Conservation (phyloP, 2,888 invertebrate species). For the Sialis fuliginosa region DNA sequence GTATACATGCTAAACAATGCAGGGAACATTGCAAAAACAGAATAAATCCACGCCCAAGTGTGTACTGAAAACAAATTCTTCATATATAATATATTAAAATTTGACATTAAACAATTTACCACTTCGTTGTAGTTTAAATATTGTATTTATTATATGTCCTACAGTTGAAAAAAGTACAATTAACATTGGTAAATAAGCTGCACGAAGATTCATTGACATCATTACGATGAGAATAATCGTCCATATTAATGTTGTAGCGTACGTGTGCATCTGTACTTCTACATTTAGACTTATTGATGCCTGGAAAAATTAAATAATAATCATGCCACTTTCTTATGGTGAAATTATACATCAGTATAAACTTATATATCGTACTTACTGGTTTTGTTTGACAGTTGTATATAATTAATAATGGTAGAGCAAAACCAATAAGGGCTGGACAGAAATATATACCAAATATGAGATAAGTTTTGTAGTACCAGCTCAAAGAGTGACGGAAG, state of each 20-base stretch:
- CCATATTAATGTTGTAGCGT: background rate
- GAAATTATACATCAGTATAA: background rate
- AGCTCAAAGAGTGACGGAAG: slow-evolving; percentile 31
- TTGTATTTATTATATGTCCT: background rate
- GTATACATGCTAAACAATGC: slow-evolving; percentile 17
- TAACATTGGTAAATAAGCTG: background rate
- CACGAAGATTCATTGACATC: background rate
- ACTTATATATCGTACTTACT: slow-evolving; percentile 8
- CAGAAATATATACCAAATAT: slow-evolving; percentile 28
- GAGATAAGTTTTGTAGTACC: slow-evolving; percentile 37
- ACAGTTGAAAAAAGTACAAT: background rate
- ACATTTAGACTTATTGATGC: background rate
- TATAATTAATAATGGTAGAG: slow-evolving; percentile 17
- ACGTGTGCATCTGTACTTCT: background rate
- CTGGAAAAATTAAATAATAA: too few relatives aligned
- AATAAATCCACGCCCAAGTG: slow-evolving; percentile 18
- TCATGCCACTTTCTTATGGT: background rate
- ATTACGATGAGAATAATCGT: background rate
- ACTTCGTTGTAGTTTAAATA: background rate
- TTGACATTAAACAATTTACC: background rate
- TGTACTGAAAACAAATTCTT: slow-evolving; percentile 7
- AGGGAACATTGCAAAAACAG: slow-evolving; percentile 15
- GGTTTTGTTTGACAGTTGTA: slow-evolving; percentile 11
- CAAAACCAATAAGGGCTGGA: slow-evolving; percentile 21
- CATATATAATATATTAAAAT: background rate